Evolutionary conservation across 1,140 invertebrate genomes (phyloP), one percentile per base, ranked within the genome.

Genomic region (Eubasilissa regina): DNA sequence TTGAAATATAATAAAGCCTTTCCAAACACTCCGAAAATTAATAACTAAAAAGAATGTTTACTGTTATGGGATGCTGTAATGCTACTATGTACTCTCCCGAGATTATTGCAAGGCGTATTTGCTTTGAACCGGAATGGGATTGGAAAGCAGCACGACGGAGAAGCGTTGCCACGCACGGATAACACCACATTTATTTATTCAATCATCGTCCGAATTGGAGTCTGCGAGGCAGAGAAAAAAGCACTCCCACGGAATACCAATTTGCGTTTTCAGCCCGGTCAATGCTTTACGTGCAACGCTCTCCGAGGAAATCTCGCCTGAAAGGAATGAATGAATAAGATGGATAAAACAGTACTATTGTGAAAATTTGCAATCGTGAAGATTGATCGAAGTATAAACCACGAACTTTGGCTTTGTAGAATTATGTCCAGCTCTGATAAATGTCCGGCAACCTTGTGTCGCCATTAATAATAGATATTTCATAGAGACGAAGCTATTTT

Each of bases 211-310:
- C 68, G 56, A 62, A 68, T 17, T 13, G 25, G 58, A 60, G 55
- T 0, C n/a, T 45, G 25, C 12, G 15, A 55, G 60, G 53, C 73
- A 51, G 43, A 70, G 44, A 47, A 48, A 55, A 75, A 78, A 58
- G n/a, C 43, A 15, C 58, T 56, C 19, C 15, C 75, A 60, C 66
- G 51, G 79, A 80, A 80, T 80, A 80, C 68, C 74, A 80, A 80
- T 80, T 80, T 76, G 56, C 56, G 73, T 75, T 56, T 44, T 19
- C 12, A 44, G 58, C 78, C 35, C 12, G 53, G 58, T 62, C 58
- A 62, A 62, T 62, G 58, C 58, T 62, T 62, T 62, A 62, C 58
- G 58, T 62, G 58, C 58, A 62, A 9, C 58, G 19, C 19, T 62
- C 58, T 35, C 58, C 3, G 58, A 25, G 58, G 58, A 62, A 62